Conservation (phyloP, 35 echinoderm and acorn worm species). For the Apostichopus parvimensis region DNA sequence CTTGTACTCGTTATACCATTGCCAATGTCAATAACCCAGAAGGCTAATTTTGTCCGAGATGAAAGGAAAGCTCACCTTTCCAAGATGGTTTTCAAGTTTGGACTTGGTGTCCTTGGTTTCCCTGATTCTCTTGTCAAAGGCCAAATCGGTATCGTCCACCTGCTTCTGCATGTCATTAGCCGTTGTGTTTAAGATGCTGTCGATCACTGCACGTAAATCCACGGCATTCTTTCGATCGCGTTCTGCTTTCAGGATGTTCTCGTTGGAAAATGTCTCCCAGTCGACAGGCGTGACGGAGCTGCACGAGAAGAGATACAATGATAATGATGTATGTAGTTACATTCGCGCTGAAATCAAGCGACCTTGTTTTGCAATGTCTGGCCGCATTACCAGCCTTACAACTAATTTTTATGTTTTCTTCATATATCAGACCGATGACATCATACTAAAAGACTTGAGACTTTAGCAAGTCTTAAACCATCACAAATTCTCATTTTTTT, state of each 20-base stretch:
- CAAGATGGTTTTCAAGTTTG: conserved; percentile 86
- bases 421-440: too few relatives aligned
- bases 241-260: conserved; percentile 92
- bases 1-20: too few relatives aligned
- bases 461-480: too few relatives aligned
- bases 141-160: conserved; percentile 88
- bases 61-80: conserved; percentile 60
- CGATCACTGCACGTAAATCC: conserved; percentile 84
- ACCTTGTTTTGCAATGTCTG: too few relatives aligned
- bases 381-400: too few relatives aligned
- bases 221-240: conserved; percentile 86
- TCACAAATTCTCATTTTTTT: too few relatives aligned
- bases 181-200: conserved; percentile 81
- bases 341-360: too few relatives aligned
- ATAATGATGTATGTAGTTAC: not conserved
- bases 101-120: conserved; percentile 81
- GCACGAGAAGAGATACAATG: not conserved
- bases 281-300: conserved; percentile 95
- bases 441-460: too few relatives aligned
- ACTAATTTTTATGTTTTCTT: too few relatives aligned
- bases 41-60: too few relatives aligned
- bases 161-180: conserved; percentile 96
- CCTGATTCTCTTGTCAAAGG: conserved; percentile 86
- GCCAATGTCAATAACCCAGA: too few relatives aligned
- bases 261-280: conserved; percentile 91